Conservation (phyloP, 2,797 vertebrate genomes). For the Prionace glauca region DNA sequence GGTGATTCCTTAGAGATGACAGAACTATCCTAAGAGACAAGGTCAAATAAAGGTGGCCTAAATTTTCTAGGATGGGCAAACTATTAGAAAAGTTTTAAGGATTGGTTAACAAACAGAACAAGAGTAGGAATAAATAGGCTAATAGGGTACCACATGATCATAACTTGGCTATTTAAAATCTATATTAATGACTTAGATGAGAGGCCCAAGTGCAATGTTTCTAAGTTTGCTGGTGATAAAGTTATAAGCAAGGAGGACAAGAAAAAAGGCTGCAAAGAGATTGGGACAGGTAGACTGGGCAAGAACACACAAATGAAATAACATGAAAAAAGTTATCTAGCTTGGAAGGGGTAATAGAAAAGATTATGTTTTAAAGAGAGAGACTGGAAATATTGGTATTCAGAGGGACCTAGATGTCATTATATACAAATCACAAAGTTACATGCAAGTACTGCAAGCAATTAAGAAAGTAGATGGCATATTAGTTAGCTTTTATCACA, state of each 20-base stretch:
- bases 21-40: too few relatives aligned
- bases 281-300: neutral
- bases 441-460: neutral
- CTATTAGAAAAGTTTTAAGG: neutral
- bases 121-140: too few relatives aligned
- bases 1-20: neutral
- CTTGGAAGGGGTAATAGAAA: neutral
- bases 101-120: neutral
- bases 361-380: neutral
- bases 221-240: neutral
- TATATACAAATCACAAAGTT: neutral
- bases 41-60: too few relatives aligned
- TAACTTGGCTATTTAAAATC: neutral
- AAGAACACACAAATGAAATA: neutral
- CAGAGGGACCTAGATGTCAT: neutral
- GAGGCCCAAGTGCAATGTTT: neutral
- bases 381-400: neutral
- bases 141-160: neutral
- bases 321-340: neutral
- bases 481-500: neutral
- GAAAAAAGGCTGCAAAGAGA: neutral
- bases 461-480: neutral
- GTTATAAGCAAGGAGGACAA: neutral
- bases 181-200: neutral
- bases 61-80: too few relatives aligned